Evolutionary conservation across 2,797 vertebrate species (phyloP).

Genomic region (Xenops minutus): DNA sequence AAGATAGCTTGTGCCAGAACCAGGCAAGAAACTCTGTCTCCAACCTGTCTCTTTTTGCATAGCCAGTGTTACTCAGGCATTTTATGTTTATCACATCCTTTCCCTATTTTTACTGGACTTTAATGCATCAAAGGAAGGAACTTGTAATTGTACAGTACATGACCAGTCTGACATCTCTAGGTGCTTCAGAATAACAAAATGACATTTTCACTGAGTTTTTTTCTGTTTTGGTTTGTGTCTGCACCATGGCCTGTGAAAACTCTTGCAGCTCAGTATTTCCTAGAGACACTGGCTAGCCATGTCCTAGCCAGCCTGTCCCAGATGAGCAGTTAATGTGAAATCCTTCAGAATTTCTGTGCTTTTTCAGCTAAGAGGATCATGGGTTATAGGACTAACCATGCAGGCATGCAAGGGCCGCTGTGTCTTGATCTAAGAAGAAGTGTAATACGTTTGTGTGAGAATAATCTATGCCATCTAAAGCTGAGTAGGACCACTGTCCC

Average conservation of each 20-base stretch:
- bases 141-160: not conserved
- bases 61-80: not conserved
- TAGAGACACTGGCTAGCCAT: not conserved
- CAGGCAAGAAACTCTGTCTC: not conserved
- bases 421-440: too few species aligned
- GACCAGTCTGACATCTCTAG: not conserved
- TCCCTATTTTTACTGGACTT: not conserved
- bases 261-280: not conserved
- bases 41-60: not conserved
- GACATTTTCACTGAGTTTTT: not conserved
- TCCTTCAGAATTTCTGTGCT: not conserved
- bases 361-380: not conserved
- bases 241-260: not conserved
- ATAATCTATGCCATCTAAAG: too few species aligned
- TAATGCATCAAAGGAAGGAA: not conserved
- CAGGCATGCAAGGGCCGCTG: not conserved
- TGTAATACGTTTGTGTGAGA: too few species aligned
- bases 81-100: not conserved
- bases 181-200: not conserved
- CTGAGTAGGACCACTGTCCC: too few species aligned
- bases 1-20: not conserved
- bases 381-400: not conserved
- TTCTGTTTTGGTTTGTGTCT: not conserved
- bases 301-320: not conserved
- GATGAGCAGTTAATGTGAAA: not conserved